These are phyloP conservation scores for Brienomyrus brachyistius DNA, from an alignment of 2,113 vertebrate species.

Conservation along the genomic window DNA sequence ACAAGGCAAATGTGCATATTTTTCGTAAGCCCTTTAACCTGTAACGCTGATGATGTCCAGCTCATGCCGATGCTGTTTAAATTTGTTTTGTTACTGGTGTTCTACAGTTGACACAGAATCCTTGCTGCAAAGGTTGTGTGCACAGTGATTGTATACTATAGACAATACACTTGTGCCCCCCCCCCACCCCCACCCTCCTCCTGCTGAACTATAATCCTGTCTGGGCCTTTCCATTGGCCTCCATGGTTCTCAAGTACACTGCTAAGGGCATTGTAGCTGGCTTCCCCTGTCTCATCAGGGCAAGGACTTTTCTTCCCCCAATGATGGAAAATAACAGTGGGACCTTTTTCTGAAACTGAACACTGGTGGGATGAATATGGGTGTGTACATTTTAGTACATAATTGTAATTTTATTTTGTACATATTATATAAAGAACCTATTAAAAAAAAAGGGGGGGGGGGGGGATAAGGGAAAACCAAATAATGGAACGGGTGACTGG, in stretches of 20 bases:
- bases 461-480: too few species aligned
- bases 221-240: too few species aligned
- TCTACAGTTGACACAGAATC: not conserved
- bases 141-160: not conserved
- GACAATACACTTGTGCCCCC: not conserved
- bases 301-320: conserved; percentile 46
- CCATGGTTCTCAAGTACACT: not conserved
- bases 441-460: too few species aligned
- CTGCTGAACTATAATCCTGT: too few species aligned
- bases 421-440: conserved; percentile 64
- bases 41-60: not conserved
- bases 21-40: not conserved
- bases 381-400: conserved; percentile 77
- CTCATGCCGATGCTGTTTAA: not conserved
- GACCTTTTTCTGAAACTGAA: conserved; percentile 56
- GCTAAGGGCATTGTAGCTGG: conserved; percentile 33
- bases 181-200: not conserved
- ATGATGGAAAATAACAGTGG: conserved; percentile 58
- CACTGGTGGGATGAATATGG: conserved; percentile 50
- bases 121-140: not conserved
- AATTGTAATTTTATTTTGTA: conserved; percentile 73
- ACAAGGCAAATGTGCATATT: not conserved
- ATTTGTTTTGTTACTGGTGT: not conserved
- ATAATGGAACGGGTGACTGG: too few species aligned
- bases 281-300: conserved; percentile 51